These are phyloP conservation scores for Lumbricus terrestris DNA, from an alignment of 2,888 invertebrate species.

Conservation along the genomic window DNA sequence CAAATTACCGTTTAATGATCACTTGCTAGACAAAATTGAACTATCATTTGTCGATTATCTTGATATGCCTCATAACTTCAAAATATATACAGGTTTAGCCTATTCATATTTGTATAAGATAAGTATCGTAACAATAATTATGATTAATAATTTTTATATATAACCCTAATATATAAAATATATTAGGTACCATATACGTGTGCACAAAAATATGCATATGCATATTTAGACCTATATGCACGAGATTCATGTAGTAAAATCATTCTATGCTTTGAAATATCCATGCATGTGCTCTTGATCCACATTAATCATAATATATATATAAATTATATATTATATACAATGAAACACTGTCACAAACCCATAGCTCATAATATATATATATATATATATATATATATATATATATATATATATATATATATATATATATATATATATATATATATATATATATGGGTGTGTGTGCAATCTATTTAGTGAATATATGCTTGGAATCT, in stretches of 20 bases:
- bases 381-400: not conserved
- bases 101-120: not conserved
- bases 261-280: no score
- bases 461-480: no score
- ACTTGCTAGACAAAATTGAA: not conserved
- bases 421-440: not conserved
- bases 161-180: no score
- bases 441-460: not conserved
- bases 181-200: not conserved
- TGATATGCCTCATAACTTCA: not conserved
- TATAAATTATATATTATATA: no score
- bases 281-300: not conserved
- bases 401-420: not conserved
- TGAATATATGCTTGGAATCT: not conserved
- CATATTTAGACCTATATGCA: no score
- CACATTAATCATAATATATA: not conserved
- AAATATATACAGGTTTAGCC: not conserved
- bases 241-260: no score
- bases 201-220: not conserved
- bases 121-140: not conserved
- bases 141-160: no score
- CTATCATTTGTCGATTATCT: not conserved
- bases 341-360: no score
- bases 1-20: no score
- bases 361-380: no score